phyloP scores from a whole-genome alignment of 2,113 vertebrate genomes.

The Tamias sibiricus region DNA sequence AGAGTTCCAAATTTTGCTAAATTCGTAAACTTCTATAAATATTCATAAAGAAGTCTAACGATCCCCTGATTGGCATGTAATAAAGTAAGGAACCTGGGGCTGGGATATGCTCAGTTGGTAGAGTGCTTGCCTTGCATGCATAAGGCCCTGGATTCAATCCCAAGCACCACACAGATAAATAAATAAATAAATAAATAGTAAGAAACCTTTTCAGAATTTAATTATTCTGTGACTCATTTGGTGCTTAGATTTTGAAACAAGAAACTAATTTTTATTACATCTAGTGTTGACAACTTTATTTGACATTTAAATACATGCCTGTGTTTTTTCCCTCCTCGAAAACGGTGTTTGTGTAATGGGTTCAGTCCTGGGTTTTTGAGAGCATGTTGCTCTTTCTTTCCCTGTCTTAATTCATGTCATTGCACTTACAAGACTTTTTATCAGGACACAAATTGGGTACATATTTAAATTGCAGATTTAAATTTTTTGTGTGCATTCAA shows the following conservation, averaged over 20 bases:
- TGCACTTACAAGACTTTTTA: background rate
- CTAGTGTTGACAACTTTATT: background rate
- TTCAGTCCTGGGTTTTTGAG: background rate
- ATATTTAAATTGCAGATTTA: background rate
- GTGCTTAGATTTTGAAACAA: conserved; percentile 43
- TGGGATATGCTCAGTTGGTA: too few relatives aligned
- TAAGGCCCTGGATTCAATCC: too few relatives aligned
- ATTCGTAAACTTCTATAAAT: background rate
- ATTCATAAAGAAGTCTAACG: background rate
- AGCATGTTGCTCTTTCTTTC: background rate
- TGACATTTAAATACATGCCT: conserved; percentile 34
- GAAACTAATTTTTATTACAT: conserved; percentile 24
- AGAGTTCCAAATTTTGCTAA: conserved; percentile 20
- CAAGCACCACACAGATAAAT: too few relatives aligned
- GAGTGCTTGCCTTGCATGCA: too few relatives aligned
- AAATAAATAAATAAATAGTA: background rate
- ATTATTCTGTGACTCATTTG: conserved; percentile 4
- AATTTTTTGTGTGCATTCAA: background rate
- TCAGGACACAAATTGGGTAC: background rate
- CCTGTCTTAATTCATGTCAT: background rate
- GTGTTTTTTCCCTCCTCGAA: background rate
- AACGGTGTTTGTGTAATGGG: background rate
- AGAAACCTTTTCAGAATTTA: conserved; percentile 31
- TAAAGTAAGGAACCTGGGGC: background rate
- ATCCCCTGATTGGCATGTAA: background rate